Evolutionary conservation across 2,797 vertebrate genomes (phyloP).

Genomic region (Pipistrellus pygmaeus): DNA sequence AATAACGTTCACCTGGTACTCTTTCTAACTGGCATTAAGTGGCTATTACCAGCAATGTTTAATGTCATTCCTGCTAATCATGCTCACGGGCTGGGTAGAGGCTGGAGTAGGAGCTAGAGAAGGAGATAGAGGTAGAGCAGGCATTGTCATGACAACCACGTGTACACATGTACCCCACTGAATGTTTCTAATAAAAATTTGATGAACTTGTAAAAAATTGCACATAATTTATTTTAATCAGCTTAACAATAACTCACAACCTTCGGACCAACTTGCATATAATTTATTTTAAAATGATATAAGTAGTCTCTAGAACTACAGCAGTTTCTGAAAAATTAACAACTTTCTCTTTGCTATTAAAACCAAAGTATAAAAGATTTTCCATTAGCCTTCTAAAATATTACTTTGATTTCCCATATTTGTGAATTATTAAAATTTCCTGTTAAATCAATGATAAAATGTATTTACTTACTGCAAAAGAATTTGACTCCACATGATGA

Average conservation of each 20-base stretch:
- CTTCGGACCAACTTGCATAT: too few relatives aligned
- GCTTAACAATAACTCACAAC: too few relatives aligned
- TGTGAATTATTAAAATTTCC: conserved; percentile 32
- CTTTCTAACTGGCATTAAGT: conserved; percentile 81
- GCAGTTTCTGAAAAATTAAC: conserved; percentile 30
- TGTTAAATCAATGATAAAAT: conserved; percentile 37
- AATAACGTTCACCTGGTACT: conserved; percentile 87
- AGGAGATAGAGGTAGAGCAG: too few relatives aligned
- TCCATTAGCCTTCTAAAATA: conserved; percentile 51
- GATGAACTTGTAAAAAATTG: conserved; percentile 17
- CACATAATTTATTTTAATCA: conserved; percentile 30
- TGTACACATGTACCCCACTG: not conserved
- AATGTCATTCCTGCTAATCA: conserved; percentile 77
- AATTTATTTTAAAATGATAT: conserved; percentile 30
- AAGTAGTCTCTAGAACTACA: conserved; percentile 3
- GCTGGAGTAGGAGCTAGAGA: not conserved
- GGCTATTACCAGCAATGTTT: conserved; percentile 89
- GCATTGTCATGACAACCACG: not conserved
- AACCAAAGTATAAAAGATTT: conserved; percentile 12
- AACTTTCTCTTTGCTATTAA: conserved; percentile 44
- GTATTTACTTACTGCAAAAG: conserved; percentile 96
- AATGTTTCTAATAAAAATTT: conserved; percentile 6
- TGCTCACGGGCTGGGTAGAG: accelerated
- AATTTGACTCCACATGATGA: conserved; percentile 99
- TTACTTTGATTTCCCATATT: conserved; percentile 37